A percentile compares a stretch with the other conserved stretches of the same genome.
These are phyloP conservation scores for Leucozona laternaria DNA, from an alignment of 2,888 invertebrate species.

Conservation along the genomic window DNA sequence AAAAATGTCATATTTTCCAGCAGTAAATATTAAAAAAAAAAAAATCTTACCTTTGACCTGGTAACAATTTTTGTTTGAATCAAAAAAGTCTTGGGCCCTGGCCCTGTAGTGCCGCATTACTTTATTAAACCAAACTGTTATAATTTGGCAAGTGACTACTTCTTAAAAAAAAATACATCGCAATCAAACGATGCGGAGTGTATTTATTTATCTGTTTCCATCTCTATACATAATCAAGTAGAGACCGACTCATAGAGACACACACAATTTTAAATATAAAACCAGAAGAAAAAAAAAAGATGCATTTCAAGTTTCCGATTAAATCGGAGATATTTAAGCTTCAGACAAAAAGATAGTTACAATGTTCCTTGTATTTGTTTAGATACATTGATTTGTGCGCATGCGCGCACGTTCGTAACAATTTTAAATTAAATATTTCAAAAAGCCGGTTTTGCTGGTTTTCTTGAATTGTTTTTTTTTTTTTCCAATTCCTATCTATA, in stretches of 20 bases:
- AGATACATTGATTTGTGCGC: conserved; percentile 35
- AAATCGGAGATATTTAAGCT: conserved; percentile 22
- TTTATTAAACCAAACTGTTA: too few relatives aligned
- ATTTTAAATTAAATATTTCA: conserved; percentile 44
- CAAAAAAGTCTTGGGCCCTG: too few relatives aligned
- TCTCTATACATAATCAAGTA: background rate
- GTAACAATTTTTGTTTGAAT: too few relatives aligned
- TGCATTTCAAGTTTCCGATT: conserved; percentile 53
- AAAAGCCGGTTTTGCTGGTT: conserved; percentile 69
- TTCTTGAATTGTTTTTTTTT: conserved; percentile 25
- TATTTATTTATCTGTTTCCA: conserved; percentile 13
- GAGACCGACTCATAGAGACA: background rate
- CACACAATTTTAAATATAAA: background rate
- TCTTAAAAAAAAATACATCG: background rate
- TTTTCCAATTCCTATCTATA: conserved; percentile 4
- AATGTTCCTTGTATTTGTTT: conserved; percentile 26
- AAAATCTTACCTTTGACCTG: too few relatives aligned
- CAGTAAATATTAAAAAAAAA: too few relatives aligned
- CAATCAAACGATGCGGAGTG: background rate
- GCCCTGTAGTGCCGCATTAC: too few relatives aligned
- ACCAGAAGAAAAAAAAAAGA: conserved; percentile 31
- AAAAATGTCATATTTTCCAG: too few relatives aligned
- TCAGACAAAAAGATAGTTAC: conserved; percentile 18
- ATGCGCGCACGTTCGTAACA: conserved; percentile 41
- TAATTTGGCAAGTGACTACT: too few relatives aligned